phyloP scores from a whole-genome alignment of 1,140 invertebrate genomes.

The Drosophila obscura region DNA sequence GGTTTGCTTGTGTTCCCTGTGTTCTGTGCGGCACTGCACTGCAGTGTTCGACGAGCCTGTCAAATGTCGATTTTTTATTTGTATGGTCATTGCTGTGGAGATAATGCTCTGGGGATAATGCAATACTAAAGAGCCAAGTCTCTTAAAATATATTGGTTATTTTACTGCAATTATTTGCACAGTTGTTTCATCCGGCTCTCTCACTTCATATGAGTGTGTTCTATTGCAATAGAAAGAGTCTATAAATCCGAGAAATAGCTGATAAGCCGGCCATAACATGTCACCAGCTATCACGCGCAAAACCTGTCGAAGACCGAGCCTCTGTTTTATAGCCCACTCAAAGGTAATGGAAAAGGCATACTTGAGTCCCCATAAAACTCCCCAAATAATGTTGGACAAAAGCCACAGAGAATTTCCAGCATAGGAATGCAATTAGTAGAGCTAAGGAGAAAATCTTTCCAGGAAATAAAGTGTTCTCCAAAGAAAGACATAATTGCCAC shows the following conservation, averaged over 20 bases:
- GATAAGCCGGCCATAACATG: slow-evolving; percentile 17
- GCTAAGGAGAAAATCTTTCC: slow-evolving; percentile 33
- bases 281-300: slow-evolving; percentile 6
- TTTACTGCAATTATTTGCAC: slow-evolving; percentile 57
- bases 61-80: slow-evolving; percentile 32
- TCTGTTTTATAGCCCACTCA: slow-evolving; percentile 27
- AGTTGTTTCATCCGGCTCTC: slow-evolving; percentile 33
- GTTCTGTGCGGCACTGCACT: slow-evolving; percentile 13
- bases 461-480: slow-evolving; percentile 53
- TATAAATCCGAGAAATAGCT: slow-evolving; percentile 7
- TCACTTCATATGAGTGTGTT: neutral
- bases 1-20: slow-evolving; percentile 55
- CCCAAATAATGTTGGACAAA: slow-evolving; percentile 18
- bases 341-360: slow-evolving; percentile 36
- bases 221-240: neutral
- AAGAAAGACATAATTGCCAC: slow-evolving; percentile 57
- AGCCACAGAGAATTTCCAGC: slow-evolving; percentile 28
- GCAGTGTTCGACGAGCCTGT: slow-evolving; percentile 28
- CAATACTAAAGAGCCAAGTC: slow-evolving; percentile 10
- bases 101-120: slow-evolving; percentile 63
- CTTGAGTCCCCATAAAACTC: slow-evolving; percentile 17
- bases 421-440: slow-evolving; percentile 57
- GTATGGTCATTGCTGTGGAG: slow-evolving; percentile 64
- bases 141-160: slow-evolving; percentile 27
- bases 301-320: slow-evolving; percentile 4